Percentiles rank a stretch among this genome's conserved stretches.
These are phyloP conservation scores for Siphlonurus alternatus DNA, from an alignment of 2,888 invertebrate genomes.

Conservation along the genomic window DNA sequence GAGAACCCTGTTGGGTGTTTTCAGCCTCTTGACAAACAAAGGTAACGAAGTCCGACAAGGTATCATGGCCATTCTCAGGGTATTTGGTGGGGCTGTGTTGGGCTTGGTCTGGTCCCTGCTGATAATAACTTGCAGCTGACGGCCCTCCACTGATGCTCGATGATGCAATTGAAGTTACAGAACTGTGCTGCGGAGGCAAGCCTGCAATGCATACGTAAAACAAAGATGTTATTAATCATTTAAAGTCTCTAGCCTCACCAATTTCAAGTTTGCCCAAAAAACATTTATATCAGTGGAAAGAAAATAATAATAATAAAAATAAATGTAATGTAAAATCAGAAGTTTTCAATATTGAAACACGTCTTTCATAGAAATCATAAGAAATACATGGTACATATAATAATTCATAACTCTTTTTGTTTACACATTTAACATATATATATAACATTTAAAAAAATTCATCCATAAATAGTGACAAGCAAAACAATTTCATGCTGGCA, in stretches of 20 bases:
- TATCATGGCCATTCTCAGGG: conserved; percentile 76
- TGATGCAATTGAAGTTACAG: conserved; percentile 31
- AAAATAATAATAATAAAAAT: not conserved
- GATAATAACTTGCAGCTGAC: conserved; percentile 24
- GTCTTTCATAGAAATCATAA: no score
- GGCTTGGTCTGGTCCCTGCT: conserved; percentile 34
- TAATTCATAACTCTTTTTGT: not conserved
- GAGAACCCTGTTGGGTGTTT: conserved; percentile 53
- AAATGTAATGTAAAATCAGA: no score
- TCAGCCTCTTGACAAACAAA: conserved; percentile 92
- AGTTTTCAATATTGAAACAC: no score
- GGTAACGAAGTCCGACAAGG: conserved; percentile 88
- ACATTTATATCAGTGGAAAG: not conserved
- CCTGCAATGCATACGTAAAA: conserved; percentile 21
- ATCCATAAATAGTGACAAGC: not conserved
- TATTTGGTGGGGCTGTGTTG: conserved; percentile 41
- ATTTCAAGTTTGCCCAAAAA: not conserved
- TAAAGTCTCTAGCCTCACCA: not conserved
- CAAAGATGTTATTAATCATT: not conserved
- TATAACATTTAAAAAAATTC: not conserved
- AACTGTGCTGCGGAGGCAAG: conserved; percentile 32
- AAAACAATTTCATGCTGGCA: not conserved
- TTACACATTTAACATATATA: not conserved
- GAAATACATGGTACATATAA: no score
- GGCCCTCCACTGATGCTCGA: conserved; percentile 28